Conservation (phyloP, 2,113 vertebrate genomes). For the Misgurnus anguillicaudatus region DNA sequence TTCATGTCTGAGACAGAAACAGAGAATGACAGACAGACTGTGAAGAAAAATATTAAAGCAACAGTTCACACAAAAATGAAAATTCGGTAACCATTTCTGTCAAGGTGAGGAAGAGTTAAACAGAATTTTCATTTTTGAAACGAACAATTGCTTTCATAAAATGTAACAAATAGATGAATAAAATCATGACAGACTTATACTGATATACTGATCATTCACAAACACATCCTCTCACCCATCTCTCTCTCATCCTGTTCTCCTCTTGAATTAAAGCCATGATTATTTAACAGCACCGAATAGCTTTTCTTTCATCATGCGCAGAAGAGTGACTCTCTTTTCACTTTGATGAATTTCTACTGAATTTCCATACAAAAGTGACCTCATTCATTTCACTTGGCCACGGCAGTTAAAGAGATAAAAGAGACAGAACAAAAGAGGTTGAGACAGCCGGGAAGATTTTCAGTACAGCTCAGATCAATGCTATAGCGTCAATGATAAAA, state of each 20-base stretch:
- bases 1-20: not conserved
- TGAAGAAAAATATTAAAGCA: not conserved
- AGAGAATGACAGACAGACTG: not conserved
- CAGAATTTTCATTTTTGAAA: not conserved
- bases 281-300: slow-evolving; percentile 17
- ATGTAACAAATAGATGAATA: no score
- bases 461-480: not conserved
- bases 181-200: no score
- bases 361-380: slow-evolving; percentile 13
- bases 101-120: not conserved
- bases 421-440: not conserved
- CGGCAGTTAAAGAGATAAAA: slow-evolving; percentile 1
- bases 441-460: slow-evolving; percentile 8
- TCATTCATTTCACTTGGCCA: not conserved
- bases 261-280: slow-evolving; percentile 27
- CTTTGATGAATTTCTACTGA: not conserved
- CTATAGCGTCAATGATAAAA: not conserved
- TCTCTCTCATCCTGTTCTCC: slow-evolving; percentile 19
- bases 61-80: not conserved
- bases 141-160: no score
- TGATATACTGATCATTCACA: not conserved
- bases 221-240: slow-evolving; percentile 33
- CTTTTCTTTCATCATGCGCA: slow-evolving; percentile 19
- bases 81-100: not conserved
- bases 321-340: slow-evolving; percentile 3